Base-by-base conservation (phyloP, 2,113 vertebrate genomes). In the Choloepus hoffmanni region DNA sequence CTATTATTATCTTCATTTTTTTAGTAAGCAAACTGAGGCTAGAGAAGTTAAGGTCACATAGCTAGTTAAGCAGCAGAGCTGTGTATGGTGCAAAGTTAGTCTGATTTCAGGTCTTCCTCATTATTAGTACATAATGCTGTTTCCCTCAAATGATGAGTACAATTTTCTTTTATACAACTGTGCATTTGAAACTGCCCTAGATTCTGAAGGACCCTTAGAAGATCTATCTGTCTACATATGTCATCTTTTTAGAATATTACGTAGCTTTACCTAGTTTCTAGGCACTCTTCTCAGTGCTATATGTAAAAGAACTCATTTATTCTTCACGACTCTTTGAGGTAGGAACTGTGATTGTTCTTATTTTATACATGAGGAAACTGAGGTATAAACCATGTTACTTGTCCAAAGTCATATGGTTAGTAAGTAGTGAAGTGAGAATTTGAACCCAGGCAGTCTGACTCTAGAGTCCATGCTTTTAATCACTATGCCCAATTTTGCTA, bases 181-280 rank as follows among this genome's bases (percentile, higher is more conserved):
- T 40, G 67, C 5, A 68, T 74, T 60, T 78, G 53, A 85, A 89
- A 55, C 18, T 48, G 4, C 40, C 16, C 14, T 65, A 72, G 79
- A 79, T 78, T 73, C n/a, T 23, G 63, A 19, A 79, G 72, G n/a
- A 33, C 43, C 62, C 63, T 70, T 72, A 65, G 79, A 79, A 78
- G 28, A 7, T 83, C 33, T 81, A 2, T 68, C 12, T 81, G 65
- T 58, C n/a, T 83, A 63, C 14, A 11, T 58, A 1, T 67, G 65
- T 67, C n/a, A 78, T 36, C 40, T 45, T 95, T 58, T 93, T 58
- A 72, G 85, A 93, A 45, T 89, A 55, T 77, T 77, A 62, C 40
- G 62, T 65, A 62, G n/a, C 15, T 88, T 92, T 67, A 33, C 36
- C 33, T 84, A 2, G 50, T 28, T 62, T 40, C 21, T 45, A 72